Conservation (phyloP, 2,113 vertebrate species). For the Polypterus senegalus region DNA sequence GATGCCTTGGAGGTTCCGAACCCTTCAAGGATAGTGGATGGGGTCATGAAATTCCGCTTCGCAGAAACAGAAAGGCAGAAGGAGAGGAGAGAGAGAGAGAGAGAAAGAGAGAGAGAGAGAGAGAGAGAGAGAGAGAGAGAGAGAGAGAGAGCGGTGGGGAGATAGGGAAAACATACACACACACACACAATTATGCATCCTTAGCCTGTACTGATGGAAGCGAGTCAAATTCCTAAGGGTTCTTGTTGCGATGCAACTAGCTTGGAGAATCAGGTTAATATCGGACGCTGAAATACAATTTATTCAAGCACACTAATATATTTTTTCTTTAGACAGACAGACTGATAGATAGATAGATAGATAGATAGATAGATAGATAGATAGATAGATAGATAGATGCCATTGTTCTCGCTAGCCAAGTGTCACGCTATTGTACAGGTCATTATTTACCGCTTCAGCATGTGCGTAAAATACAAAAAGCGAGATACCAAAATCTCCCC, state of each 20-base stretch:
- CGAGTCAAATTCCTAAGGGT: slow-evolving; percentile 50
- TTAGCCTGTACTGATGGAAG: slow-evolving; percentile 45
- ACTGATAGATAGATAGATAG: too few species aligned
- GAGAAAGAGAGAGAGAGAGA: slow-evolving; percentile 20
- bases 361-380: too few species aligned
- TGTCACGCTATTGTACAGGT: too few species aligned
- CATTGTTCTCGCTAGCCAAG: too few species aligned
- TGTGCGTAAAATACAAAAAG: too few species aligned
- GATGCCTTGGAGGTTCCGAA: slow-evolving; percentile 54
- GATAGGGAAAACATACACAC: too few species aligned
- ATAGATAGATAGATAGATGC: too few species aligned
- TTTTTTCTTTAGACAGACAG: too few species aligned
- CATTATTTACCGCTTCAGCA: too few species aligned
- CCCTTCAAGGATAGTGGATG: slow-evolving; percentile 28
- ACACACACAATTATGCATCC: slow-evolving; percentile 41
- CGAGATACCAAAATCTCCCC: too few species aligned
- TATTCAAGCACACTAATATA: too few species aligned
- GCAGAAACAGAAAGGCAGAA: background rate
- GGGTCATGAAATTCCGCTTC: slow-evolving; percentile 11
- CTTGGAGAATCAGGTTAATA: slow-evolving; percentile 38
- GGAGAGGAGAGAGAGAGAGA: background rate
- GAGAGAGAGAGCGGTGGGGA: too few species aligned
- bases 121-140: slow-evolving; percentile 16
- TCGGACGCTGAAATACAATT: slow-evolving; percentile 19
- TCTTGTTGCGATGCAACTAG: slow-evolving; percentile 38